Evolutionary conservation across 2,797 vertebrate genomes (phyloP), one percentile per base, ranked within the genome.

Genomic region (Cyclura pinguis): DNA sequence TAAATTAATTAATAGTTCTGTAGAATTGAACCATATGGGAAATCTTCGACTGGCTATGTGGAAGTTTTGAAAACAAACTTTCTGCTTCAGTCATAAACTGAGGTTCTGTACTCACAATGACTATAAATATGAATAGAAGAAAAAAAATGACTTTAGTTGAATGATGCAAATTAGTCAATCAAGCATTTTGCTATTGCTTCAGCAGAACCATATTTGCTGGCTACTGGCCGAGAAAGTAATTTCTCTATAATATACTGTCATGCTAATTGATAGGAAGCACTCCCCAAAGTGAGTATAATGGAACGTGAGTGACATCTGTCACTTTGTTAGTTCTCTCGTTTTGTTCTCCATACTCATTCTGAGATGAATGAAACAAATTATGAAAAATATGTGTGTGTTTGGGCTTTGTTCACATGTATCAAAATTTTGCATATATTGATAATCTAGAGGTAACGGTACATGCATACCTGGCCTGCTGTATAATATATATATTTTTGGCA

Each of bases 221-320:
- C 32, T 24, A 76, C 22, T 90, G 35, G 88, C 67, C 29, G 47
- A 86, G 38, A 57, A 74, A 83, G 69, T 52, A 90, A 87, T 90
- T 90, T 82, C 47, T 82, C 24, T 29, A 52, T 90, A 55, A 88
- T 80, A 62, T 4, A 38, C 5, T n/a, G 52, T 47, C 55, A 82
- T 14, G 59, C 22, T 64, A 87, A 76, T 90, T 87, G 42, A 76
- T 82, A 82, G 80, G 10, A 50, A 64, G 72, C 35, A 62, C 80
- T 73, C 76, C 57, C 57, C 32, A 87, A 87, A 42, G 69, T 35
- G 64, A 87, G 16, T 83, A 64, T 83, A 83, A 62, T 64, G 69
- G 32, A 77, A 90, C 69, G 35, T 67, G 72, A 90, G n/a, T 90
- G 57, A 55, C 78, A 67, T 82, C 69, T 84, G 80, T 74, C 80